These are phyloP conservation scores for Petrolisthes cinctipes DNA, from an alignment of 2,888 invertebrate genomes.

Conservation along the genomic window DNA sequence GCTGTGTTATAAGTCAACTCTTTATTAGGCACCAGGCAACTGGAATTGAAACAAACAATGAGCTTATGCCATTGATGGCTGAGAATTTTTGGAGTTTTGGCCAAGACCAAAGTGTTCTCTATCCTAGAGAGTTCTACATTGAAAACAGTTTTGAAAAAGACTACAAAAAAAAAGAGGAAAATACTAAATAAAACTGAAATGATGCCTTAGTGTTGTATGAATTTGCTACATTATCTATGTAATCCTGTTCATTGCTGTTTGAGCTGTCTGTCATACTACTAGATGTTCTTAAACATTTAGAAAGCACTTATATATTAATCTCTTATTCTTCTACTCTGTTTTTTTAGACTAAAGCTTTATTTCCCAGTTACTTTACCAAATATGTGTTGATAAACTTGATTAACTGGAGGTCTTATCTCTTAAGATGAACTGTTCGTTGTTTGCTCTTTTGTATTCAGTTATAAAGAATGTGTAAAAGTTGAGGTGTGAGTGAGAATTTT, in stretches of 20 bases:
- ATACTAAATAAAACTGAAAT: slow-evolving; percentile 51
- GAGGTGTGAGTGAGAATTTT: slow-evolving; percentile 6
- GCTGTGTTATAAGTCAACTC: slow-evolving; percentile 42
- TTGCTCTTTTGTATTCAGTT: slow-evolving; percentile 41
- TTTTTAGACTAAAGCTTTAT: slow-evolving; percentile 41
- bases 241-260: slow-evolving; percentile 44
- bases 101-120: slow-evolving; percentile 50
- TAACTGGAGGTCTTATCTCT: slow-evolving; percentile 43
- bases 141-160: slow-evolving; percentile 42
- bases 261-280: slow-evolving; percentile 50
- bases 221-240: slow-evolving; percentile 50
- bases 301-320: slow-evolving; percentile 44
- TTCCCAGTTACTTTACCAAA: slow-evolving; percentile 37
- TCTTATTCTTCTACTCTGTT: slow-evolving; percentile 16
- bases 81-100: slow-evolving; percentile 35
- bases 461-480: slow-evolving; percentile 11
- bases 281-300: slow-evolving; percentile 43
- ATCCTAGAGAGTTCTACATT: slow-evolving; percentile 14
- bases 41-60: slow-evolving; percentile 31
- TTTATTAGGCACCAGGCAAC: slow-evolving; percentile 35
- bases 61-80: slow-evolving; percentile 36
- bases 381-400: slow-evolving; percentile 15
- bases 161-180: slow-evolving; percentile 50
- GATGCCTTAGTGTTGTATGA: slow-evolving; percentile 63
- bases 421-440: slow-evolving; percentile 25